A percentile compares a stretch with the other conserved stretches of the same genome.
These are phyloP conservation scores for Pelmatolapia mariae DNA, from an alignment of 2,113 vertebrate species.

Conservation along the genomic window DNA sequence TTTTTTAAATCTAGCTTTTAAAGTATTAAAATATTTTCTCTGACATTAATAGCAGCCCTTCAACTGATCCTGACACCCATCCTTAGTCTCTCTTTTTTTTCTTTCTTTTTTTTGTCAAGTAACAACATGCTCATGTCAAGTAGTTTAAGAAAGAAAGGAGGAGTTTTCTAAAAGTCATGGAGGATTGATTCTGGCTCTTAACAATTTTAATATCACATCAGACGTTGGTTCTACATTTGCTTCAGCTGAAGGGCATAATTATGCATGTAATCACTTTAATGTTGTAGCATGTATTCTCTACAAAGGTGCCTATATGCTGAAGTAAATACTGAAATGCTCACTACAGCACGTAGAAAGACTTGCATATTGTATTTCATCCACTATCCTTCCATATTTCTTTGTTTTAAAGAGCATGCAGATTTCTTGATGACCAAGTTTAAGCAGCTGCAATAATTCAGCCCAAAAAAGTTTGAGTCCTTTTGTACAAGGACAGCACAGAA, in stretches of 20 bases:
- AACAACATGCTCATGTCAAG: not conserved
- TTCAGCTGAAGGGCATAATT: not conserved
- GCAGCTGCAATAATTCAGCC: not conserved
- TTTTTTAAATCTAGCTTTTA: not conserved
- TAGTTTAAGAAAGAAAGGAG: not conserved
- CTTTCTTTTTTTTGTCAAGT: not conserved
- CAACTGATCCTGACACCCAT: not conserved
- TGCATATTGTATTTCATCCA: slow-evolving; percentile 8
- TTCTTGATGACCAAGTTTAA: not conserved
- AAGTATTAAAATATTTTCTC: not conserved
- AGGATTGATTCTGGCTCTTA: not conserved
- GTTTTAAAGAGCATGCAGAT: not conserved
- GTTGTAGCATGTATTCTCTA: not conserved
- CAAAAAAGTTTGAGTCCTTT: not conserved
- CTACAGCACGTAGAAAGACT: not conserved
- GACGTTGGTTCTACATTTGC: not conserved
- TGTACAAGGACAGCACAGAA: not conserved
- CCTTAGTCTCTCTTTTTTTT: not conserved
- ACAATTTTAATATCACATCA: not conserved
- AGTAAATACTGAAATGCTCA: not conserved
- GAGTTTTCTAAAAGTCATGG: not conserved
- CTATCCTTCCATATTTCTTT: not conserved
- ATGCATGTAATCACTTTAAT: not conserved
- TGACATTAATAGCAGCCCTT: not conserved
- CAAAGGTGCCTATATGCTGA: not conserved